Base-by-base conservation (phyloP, 2,113 vertebrate genomes). In the Bufo gargarizans region DNA sequence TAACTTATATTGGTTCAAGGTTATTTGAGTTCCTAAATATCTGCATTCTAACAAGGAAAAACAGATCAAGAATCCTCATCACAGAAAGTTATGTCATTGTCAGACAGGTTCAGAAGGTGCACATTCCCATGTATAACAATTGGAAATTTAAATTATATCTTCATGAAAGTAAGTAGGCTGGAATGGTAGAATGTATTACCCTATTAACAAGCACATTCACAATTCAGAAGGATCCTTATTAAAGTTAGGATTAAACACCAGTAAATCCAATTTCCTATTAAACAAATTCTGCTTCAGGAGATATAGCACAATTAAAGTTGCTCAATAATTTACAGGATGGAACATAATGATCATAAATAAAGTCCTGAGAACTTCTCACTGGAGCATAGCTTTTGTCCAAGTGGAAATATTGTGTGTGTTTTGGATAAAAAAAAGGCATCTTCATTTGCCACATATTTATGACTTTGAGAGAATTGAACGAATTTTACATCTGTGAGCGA, bases 181-280 rank as follows among this genome's bases (percentile, higher is more conserved):
- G 10, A 69, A 4, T 69, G 10, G 65, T 33, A 69, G 65, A 69
- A 22, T 43, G 67, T 71, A 69, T 71, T 71, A 14, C 33, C 33
- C 67, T 43, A 43, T 71, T 71, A 71, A 71, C 67, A 71, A 71
- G 67, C 67, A 71, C 67, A 71, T 71, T 43, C 67, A 71, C 22
- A 71, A 43, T 71, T 33, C 67, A 71, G 12, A 71, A 71, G 67
- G 67, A 71, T 71, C 11, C 67, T 43, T 71, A 71, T 43, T 71
- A 71, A 69, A 33, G 33, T 71, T 4, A 5, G 67, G 19, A 71
- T 71, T 43, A 3, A 71, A 71, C 67, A 43, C 22, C 12, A 71
- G 67, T 43, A 71, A 71, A 71, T 71, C 11, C 33, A 71, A 12
- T 71, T 71, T 43, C 33, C 67, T 71, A 47, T 74, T 74, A 16